phyloP scores from a whole-genome alignment of 2,888 invertebrate species.

The Cantharis nigra region DNA sequence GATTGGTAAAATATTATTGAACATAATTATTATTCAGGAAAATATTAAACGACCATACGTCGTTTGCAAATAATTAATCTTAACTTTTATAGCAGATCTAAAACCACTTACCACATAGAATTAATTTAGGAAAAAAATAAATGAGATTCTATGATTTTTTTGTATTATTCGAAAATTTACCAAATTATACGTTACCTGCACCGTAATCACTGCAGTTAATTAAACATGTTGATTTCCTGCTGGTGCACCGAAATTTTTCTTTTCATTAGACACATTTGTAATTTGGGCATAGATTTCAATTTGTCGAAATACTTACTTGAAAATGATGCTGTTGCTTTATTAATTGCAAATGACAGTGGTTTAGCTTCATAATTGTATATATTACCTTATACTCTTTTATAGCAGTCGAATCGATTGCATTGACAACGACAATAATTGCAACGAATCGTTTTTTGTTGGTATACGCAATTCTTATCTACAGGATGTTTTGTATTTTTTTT shows the following conservation, averaged over 20 bases:
- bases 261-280: neutral
- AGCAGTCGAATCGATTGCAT: neutral
- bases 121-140: neutral
- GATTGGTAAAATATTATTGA: constrained; percentile 1
- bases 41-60: neutral
- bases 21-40: constrained; percentile 2
- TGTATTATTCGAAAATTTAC: neutral
- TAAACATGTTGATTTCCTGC: neutral
- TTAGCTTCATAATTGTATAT: neutral
- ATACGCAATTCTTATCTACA: neutral
- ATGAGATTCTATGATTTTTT: neutral
- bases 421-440: neutral
- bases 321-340: neutral
- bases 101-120: neutral
- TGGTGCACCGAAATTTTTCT: neutral
- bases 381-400: neutral
- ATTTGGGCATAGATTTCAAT: neutral
- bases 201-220: neutral
- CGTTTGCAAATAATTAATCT: constrained; percentile 1
- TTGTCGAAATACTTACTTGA: neutral
- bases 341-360: neutral
- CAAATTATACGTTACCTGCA: neutral
- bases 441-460: neutral
- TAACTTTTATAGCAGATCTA: neutral
- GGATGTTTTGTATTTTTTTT: neutral